Evolutionary conservation across 2,797 vertebrate genomes (phyloP).

Genomic region (Argyrosomus regius): DNA sequence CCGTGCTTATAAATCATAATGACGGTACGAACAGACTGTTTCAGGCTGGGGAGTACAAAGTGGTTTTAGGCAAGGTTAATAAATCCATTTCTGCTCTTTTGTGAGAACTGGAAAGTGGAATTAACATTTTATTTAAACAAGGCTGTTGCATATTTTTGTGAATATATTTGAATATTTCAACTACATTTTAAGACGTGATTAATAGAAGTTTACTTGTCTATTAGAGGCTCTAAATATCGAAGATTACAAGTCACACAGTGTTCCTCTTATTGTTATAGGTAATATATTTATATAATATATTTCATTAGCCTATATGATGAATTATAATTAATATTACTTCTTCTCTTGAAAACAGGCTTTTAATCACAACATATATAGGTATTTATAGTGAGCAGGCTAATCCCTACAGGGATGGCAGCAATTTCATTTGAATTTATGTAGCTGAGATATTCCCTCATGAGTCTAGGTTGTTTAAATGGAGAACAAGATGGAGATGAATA

Average conservation of each 20-base stretch:
- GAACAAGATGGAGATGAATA: constrained; percentile 21
- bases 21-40: constrained; percentile 34
- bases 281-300: not conserved
- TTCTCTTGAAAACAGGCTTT: constrained; percentile 18
- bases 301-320: constrained; percentile 9
- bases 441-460: not conserved
- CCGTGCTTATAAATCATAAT: constrained; percentile 57
- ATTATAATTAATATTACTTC: not conserved
- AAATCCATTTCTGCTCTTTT: constrained; percentile 54
- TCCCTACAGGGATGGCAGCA: constrained; percentile 1
- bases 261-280: not conserved
- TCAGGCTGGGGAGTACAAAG: constrained; percentile 41
- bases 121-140: constrained; percentile 48
- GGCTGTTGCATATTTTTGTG: constrained; percentile 30
- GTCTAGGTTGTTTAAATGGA: constrained; percentile 27
- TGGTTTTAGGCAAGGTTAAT: constrained; percentile 63
- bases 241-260: not conserved
- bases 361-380: constrained; percentile 17
- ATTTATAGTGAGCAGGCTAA: constrained; percentile 3
- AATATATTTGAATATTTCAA: constrained; percentile 51
- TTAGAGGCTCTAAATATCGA: constrained; percentile 7
- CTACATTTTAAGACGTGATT: constrained; percentile 7
- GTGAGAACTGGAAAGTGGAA: constrained; percentile 36
- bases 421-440: constrained; percentile 32
- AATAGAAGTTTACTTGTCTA: constrained; percentile 6